These are phyloP conservation scores for Papilio demoleus DNA, from an alignment of 2,888 invertebrate genomes.

Conservation along the genomic window DNA sequence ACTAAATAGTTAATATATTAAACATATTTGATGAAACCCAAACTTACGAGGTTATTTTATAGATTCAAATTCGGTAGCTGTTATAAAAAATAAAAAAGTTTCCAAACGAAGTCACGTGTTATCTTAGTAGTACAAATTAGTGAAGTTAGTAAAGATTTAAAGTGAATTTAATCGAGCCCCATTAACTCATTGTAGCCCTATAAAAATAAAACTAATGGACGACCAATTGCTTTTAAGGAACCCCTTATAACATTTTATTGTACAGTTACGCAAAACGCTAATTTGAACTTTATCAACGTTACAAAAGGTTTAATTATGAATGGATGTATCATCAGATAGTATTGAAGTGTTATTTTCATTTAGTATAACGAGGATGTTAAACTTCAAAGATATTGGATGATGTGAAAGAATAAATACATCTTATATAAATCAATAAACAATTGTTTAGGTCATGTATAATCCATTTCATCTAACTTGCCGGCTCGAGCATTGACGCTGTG, in stretches of 20 bases:
- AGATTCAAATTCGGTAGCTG: not conserved
- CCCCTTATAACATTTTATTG: slow-evolving; percentile 43
- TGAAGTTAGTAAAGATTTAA: slow-evolving; percentile 36
- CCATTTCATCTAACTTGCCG: no score
- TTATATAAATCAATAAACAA: not conserved
- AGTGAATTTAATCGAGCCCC: slow-evolving; percentile 40
- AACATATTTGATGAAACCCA: no score
- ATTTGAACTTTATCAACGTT: slow-evolving; percentile 22
- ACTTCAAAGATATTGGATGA: slow-evolving; percentile 42
- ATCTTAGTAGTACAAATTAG: slow-evolving; percentile 36
- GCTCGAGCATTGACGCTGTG: no score
- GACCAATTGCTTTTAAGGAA: slow-evolving; percentile 42
- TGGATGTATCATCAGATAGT: not conserved
- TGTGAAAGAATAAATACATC: slow-evolving; percentile 23
- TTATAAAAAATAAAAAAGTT: no score
- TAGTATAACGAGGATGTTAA: slow-evolving; percentile 42
- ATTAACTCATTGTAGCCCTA: slow-evolving; percentile 44
- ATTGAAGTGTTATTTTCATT: slow-evolving; percentile 38
- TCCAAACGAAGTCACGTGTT: slow-evolving; percentile 25
- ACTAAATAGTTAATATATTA: no score
- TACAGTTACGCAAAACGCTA: slow-evolving; percentile 20
- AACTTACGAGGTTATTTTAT: no score
- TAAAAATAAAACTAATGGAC: slow-evolving; percentile 45
- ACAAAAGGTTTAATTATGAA: slow-evolving; percentile 16
- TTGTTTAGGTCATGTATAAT: no score